Conservation (phyloP, 2,888 invertebrate genomes). For the Mongoloraphidia duomilia region DNA sequence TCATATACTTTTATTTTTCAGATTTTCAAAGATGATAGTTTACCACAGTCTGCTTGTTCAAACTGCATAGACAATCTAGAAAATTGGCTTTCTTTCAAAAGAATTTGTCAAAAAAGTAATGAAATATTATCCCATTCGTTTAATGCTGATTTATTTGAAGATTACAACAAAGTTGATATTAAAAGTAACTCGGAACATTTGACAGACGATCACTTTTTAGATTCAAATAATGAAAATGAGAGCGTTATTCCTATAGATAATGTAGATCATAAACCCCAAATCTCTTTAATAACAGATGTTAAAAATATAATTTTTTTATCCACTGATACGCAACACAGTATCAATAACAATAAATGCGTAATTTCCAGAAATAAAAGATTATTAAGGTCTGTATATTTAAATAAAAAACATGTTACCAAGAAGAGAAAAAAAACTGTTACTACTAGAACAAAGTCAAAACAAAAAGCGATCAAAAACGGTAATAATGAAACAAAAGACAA, state of each 20-base stretch:
- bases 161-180: not conserved
- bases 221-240: constrained; percentile 3
- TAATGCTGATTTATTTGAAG: constrained; percentile 7
- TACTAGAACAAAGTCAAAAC: too few relatives aligned
- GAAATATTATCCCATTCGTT: constrained; percentile 13
- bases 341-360: not conserved
- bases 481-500: too few relatives aligned
- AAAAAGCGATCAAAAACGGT: too few relatives aligned
- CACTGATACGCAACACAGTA: not conserved
- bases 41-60: constrained; percentile 18
- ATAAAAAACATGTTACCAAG: too few relatives aligned
- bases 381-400: too few relatives aligned
- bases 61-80: constrained; percentile 19
- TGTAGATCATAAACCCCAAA: not conserved
- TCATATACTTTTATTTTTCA: constrained; percentile 8
- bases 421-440: too few relatives aligned
- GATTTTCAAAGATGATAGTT: constrained; percentile 17
- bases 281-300: not conserved
- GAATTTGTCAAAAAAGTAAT: constrained; percentile 19
- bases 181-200: constrained; percentile 1
- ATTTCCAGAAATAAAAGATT: too few relatives aligned
- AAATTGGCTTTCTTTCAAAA: constrained; percentile 20
- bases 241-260: not conserved
- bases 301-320: not conserved
- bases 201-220: constrained; percentile 4